phyloP scores from a whole-genome alignment of 2,888 invertebrate genomes.

The Dynastes grantii region DNA sequence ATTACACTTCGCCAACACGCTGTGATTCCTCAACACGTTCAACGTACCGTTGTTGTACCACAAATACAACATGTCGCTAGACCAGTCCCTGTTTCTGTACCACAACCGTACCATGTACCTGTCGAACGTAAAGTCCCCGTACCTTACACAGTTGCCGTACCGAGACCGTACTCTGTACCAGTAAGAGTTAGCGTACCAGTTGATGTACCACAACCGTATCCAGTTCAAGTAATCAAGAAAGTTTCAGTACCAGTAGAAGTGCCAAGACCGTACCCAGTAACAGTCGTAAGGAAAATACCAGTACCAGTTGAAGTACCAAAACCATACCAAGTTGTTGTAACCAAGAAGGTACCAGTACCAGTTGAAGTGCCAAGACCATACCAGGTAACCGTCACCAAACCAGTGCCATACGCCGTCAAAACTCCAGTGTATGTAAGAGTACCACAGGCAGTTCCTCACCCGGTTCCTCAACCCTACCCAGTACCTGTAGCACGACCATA shows the following conservation, averaged over 20 bases:
- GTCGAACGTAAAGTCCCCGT: constrained; percentile 55
- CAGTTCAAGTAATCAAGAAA: constrained; percentile 54
- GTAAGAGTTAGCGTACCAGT: constrained; percentile 59
- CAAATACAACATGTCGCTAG: constrained; percentile 44
- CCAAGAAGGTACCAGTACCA: constrained; percentile 61
- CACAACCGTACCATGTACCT: constrained; percentile 64
- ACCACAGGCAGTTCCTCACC: constrained; percentile 52
- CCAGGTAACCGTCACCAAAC: constrained; percentile 55
- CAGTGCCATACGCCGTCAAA: constrained; percentile 63
- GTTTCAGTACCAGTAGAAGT: constrained; percentile 61
- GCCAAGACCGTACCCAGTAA: constrained; percentile 64
- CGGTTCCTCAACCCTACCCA: constrained; percentile 56
- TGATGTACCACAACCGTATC: constrained; percentile 57
- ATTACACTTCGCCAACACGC: constrained; percentile 13
- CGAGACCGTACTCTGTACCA: constrained; percentile 48
- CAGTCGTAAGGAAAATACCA: constrained; percentile 49
- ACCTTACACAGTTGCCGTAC: constrained; percentile 57
- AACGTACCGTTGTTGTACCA: constrained; percentile 48
- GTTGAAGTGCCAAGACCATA: constrained; percentile 57
- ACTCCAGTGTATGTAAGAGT: constrained; percentile 55
- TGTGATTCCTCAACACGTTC: constrained; percentile 32
- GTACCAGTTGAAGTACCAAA: constrained; percentile 63
- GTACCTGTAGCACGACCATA: constrained; percentile 53
- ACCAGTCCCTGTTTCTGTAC: constrained; percentile 60
- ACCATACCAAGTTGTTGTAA: constrained; percentile 64